Base-by-base conservation (phyloP, 2,888 invertebrate species). In the Agonopterix alstromeriana region DNA sequence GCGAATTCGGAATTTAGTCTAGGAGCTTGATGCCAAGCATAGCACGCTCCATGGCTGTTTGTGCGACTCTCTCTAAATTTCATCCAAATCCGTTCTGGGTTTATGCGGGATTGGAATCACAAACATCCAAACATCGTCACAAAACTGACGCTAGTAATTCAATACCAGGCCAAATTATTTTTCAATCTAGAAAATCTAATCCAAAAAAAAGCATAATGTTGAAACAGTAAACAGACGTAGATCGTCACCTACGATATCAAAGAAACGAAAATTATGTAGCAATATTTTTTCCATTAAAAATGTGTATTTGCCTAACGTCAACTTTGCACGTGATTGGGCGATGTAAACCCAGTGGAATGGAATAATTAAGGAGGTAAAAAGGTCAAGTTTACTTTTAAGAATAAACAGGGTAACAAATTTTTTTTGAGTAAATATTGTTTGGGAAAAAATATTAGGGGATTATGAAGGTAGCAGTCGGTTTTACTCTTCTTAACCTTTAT, bases 261-360 rank as follows among this genome's bases (percentile, higher is more conserved):
- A 42, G 36, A 36, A 36, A 27, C n/a, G 12, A 5, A 36, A 45
- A 45, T 35, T 48, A 42, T 9, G 36, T 35, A 8, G 27, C n/a
- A 49, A 42, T 12, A 44, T 17, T 43, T 49, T 43, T 42, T 38
- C 43, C 49, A 11, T 35, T 49, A 40, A 43, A 49, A 46, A 35
- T 43, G 43, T 43, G 10, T 49, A 46, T 49, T 49, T 49, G 49
- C 36, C 43, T 43, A 49, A 49, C 35, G 43, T 46, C 49, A 38
- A 49, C 46, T 43, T 11, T 27, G 35, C 49, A 49, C 49, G 49
- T 49, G 49, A 49, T 49, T 49, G 46, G 43, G 45, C 49, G 36
- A 43, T 43, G 46, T 46, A 35, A 38, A 46, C 9, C 38, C 40
- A 43, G 17, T 14, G 46, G 11, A 49, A 49, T 42, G 46, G 43